phyloP scores from a whole-genome alignment of 2,888 invertebrate genomes.

The Drosophila algonquin region DNA sequence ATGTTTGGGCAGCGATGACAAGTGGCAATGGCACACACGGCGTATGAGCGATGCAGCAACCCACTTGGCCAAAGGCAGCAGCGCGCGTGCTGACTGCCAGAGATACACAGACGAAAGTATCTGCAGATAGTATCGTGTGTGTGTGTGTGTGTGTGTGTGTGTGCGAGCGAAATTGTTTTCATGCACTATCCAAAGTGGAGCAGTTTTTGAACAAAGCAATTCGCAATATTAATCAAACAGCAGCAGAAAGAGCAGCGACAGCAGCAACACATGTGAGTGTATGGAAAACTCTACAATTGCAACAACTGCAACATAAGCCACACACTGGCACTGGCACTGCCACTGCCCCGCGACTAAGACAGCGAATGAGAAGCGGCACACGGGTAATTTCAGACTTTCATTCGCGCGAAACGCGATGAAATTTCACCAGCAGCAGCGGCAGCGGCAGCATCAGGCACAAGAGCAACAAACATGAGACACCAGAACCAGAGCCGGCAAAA shows the following conservation, averaged over 20 bases:
- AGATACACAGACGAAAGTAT: constrained; percentile 54
- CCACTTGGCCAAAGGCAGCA: constrained; percentile 53
- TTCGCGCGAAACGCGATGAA: constrained; percentile 81
- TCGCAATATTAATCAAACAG: constrained; percentile 78
- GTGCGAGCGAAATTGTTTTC: constrained; percentile 76
- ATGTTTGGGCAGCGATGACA: constrained; percentile 77
- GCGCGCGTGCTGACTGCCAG: constrained; percentile 55
- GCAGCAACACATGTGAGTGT: constrained; percentile 39
- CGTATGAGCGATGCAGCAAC: constrained; percentile 56
- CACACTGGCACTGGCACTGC: constrained; percentile 33
- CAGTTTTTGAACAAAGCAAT: constrained; percentile 81
- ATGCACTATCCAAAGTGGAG: constrained; percentile 77
- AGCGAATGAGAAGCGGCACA: constrained; percentile 80
- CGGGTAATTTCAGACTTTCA: constrained; percentile 80
- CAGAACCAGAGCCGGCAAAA: constrained; percentile 38
- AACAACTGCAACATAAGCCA: constrained; percentile 33
- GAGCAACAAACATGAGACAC: constrained; percentile 39
- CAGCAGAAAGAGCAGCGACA: constrained; percentile 35
- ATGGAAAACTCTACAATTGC: constrained; percentile 38
- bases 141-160: constrained; percentile 19
- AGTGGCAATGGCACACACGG: constrained; percentile 54
- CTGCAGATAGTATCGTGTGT: constrained; percentile 38
- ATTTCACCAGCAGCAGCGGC: constrained; percentile 67
- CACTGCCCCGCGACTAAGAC: constrained; percentile 11
- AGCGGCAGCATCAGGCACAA: constrained; percentile 12